Conservation (phyloP, 1,140 invertebrate genomes). For the Ericerus pela region DNA sequence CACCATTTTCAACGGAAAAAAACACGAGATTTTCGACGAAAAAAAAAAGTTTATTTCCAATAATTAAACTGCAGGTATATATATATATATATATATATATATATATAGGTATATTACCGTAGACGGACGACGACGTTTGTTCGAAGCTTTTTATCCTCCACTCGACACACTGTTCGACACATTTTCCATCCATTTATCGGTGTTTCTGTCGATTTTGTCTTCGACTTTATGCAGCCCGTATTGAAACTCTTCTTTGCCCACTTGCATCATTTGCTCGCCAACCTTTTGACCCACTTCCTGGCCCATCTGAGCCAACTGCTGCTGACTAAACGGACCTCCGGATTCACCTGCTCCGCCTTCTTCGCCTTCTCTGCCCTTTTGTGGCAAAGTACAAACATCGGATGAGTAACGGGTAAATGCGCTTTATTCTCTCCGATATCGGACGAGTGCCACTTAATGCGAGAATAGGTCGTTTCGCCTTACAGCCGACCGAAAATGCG, state of each 20-base stretch:
- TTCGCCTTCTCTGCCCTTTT: neutral
- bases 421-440: no score
- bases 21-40: no score
- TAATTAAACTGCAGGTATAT: no score
- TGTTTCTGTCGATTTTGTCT: constrained; percentile 1
- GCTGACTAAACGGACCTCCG: neutral
- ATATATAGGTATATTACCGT: no score
- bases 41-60: no score
- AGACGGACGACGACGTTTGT: no score
- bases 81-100: no score
- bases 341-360: neutral
- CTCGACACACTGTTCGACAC: neutral
- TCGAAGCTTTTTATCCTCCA: no score
- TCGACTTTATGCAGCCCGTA: constrained; percentile 1
- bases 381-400: constrained; percentile 1
- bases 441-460: no score
- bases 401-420: neutral
- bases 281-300: neutral
- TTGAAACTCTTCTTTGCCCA: neutral
- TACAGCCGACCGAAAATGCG: no score
- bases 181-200: neutral
- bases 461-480: no score
- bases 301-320: neutral
- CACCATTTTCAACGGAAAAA: no score
- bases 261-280: neutral